Percentiles rank a stretch among this genome's conserved stretches.
Conservation (phyloP, 2,888 invertebrate genomes). For the Ophion obscuratus region DNA sequence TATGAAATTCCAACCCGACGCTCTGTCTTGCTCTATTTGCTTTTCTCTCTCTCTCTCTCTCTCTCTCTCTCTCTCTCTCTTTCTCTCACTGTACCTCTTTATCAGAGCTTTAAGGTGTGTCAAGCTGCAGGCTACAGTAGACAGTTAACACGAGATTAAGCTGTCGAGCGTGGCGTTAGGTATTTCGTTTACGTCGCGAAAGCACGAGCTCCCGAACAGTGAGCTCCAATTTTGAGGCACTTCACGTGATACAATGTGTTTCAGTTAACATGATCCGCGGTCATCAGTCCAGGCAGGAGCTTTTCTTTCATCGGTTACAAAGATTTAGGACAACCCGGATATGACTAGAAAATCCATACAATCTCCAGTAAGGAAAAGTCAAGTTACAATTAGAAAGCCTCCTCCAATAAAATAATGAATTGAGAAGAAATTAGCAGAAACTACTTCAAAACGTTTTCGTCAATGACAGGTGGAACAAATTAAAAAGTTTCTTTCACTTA, state of each 20-base stretch:
- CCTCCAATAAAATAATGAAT: not conserved
- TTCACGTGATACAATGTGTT: slow-evolving; percentile 33
- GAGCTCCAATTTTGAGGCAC: slow-evolving; percentile 49
- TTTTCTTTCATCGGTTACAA: slow-evolving; percentile 21
- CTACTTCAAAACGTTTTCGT: too few relatives aligned
- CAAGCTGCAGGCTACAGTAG: slow-evolving; percentile 41
- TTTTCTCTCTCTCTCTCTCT: slow-evolving; percentile 29
- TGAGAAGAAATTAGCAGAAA: too few relatives aligned
- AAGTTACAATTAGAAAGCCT: not conserved
- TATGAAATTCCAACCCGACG: slow-evolving; percentile 58
- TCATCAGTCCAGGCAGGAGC: slow-evolving; percentile 2
- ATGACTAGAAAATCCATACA: not conserved
- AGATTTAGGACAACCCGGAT: not conserved
- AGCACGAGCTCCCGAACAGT: slow-evolving; percentile 21
- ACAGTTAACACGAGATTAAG: slow-evolving; percentile 59
- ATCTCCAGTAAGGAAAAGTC: not conserved
- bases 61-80: slow-evolving; percentile 32
- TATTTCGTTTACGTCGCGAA: slow-evolving; percentile 52
- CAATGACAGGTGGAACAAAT: too few relatives aligned
- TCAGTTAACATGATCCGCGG: slow-evolving; percentile 17
- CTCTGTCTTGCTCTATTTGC: slow-evolving; percentile 28
- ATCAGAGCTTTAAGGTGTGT: slow-evolving; percentile 46
- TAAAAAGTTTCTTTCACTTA: too few relatives aligned
- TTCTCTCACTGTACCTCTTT: slow-evolving; percentile 33
- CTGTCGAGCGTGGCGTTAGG: slow-evolving; percentile 49